Evolutionary conservation across 64 coral and sea anemone genomes (phyloP).

Genomic region (Montipora efflorescens): DNA sequence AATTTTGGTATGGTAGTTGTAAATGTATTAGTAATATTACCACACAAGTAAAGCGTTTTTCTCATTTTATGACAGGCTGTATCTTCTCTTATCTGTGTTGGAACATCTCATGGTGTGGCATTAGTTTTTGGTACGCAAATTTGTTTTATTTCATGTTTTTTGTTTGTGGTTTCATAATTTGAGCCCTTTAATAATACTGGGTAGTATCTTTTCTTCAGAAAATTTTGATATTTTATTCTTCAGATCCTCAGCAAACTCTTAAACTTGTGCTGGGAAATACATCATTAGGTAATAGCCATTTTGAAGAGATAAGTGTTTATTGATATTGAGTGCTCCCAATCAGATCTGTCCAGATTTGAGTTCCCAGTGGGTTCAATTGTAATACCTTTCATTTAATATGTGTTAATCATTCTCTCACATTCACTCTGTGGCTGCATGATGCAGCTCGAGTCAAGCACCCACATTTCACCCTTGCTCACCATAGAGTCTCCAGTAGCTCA

Average conservation of each 20-base stretch:
- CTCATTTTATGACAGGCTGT: conserved; percentile 71
- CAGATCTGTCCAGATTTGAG: too few relatives aligned
- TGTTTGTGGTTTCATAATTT: not conserved
- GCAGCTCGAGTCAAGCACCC: too few relatives aligned
- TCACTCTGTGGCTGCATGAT: too few relatives aligned
- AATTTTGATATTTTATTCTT: not conserved
- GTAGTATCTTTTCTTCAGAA: not conserved
- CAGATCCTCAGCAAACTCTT: conserved; percentile 91
- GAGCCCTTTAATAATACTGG: not conserved
- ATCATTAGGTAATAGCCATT: conserved; percentile 48
- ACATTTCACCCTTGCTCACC: too few relatives aligned
- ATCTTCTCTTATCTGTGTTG: conserved; percentile 91
- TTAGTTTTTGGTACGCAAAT: conserved; percentile 90
- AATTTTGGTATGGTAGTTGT: not conserved
- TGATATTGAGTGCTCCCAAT: too few relatives aligned
- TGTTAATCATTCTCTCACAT: too few relatives aligned
- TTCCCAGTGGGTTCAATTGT: too few relatives aligned
- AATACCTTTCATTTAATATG: too few relatives aligned
- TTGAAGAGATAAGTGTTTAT: not conserved
- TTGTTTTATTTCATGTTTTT: not conserved
- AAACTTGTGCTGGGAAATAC: conserved; percentile 96
- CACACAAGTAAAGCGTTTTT: not conserved
- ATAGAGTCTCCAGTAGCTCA: too few relatives aligned
- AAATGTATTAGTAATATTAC: not conserved
- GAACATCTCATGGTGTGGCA: conserved; percentile 96